Base-by-base conservation (phyloP, 2,888 invertebrate species). In the Ennomos fuscantarius region DNA sequence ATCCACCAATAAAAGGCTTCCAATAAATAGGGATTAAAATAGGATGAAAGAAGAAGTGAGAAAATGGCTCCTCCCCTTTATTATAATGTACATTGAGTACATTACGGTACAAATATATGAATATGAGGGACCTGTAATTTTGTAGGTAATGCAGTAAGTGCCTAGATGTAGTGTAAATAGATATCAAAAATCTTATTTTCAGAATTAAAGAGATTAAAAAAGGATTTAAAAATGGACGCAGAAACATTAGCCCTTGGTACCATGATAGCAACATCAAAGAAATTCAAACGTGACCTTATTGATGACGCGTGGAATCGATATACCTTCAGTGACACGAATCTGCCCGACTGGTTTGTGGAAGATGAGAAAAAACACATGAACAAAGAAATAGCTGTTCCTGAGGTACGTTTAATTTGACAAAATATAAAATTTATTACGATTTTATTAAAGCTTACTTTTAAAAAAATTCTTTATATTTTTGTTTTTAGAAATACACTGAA, bases 291-390 rank as follows among this genome's bases (percentile, higher is more conserved):
- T 35, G 99, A 99, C 79, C 89, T 99, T 9, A 93, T 96, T 9
- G 99, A 99, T 80, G 95, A 94, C 47, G 98, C 96, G 0, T 99
- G 98, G 96, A 98, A 99, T 86, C 94, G 98, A 70, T 99, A 97
- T 81, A 95, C 96, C 2, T 98, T 97, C 79, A 97, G 98, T 78
- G 99, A 99, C 82, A 95, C 95, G 1, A 94, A 96, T 79, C 92
- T 99, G 45, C 99, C 99, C 0, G 96, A 96, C 70, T 99, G 99
- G 99, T 99, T 99, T 88, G 94, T 94, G 0, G 95, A 97, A 58
- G 99, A 99, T 73, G 99, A 99, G 84, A 94, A 95, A 62, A 96
- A 96, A 79, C 98, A 99, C 76, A 97, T 97, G 95, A 94, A 93
- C 67, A 96, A 96, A 79, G 95, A 95, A 56, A 89, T 96, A 9